Evolutionary conservation across 2,113 vertebrate genomes (phyloP).

Genomic region (Morone saxatilis): DNA sequence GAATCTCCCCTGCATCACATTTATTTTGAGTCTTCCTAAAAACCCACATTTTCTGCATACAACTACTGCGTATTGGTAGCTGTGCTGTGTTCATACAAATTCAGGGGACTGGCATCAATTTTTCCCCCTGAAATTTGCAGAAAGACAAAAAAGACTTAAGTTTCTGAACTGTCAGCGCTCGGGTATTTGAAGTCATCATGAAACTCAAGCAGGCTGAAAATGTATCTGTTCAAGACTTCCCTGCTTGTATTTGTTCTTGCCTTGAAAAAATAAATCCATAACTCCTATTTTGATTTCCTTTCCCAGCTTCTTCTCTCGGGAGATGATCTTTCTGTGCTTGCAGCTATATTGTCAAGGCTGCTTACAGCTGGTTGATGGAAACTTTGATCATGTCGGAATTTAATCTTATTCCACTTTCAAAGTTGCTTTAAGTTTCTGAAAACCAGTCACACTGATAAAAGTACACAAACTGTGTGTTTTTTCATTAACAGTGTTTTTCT

Average conservation of each 20-base stretch:
- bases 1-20: slow-evolving; percentile 22
- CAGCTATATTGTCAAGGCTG: slow-evolving; percentile 18
- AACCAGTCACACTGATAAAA: neutral
- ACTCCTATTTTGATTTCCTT: slow-evolving; percentile 16
- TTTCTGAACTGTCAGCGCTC: slow-evolving; percentile 9
- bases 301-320: neutral
- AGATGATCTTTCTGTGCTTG: slow-evolving; percentile 1
- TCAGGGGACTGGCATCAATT: slow-evolving; percentile 1
- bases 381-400: neutral
- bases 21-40: slow-evolving; percentile 26
- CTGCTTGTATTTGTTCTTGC: slow-evolving; percentile 5
- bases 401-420: neutral
- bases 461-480: neutral
- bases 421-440: neutral
- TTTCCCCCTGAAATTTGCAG: neutral
- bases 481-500: neutral
- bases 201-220: slow-evolving; percentile 52
- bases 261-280: slow-evolving; percentile 21
- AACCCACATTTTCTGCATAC: slow-evolving; percentile 7
- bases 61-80: neutral
- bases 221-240: neutral
- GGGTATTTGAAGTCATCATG: slow-evolving; percentile 43
- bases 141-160: slow-evolving; percentile 4
- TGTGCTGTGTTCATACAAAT: slow-evolving; percentile 5
- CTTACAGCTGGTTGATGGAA: neutral